A percentile compares a stretch with the other conserved stretches of the same genome.
Conservation (phyloP, 2,113 vertebrate genomes). For the Clarias batrachus region DNA sequence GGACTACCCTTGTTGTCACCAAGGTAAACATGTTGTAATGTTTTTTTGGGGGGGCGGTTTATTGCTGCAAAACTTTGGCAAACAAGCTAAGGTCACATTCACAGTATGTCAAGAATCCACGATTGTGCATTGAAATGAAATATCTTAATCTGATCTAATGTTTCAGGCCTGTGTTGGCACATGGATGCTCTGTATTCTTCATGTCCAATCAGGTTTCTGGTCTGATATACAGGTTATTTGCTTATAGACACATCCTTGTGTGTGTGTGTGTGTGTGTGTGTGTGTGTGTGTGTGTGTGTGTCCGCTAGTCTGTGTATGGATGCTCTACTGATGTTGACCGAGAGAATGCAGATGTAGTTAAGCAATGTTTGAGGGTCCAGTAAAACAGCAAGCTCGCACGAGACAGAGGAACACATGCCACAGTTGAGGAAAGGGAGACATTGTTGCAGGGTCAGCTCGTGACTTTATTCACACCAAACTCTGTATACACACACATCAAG, state of each 20-base stretch:
- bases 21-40: not conserved
- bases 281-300: not conserved
- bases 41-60: not conserved
- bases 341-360: not conserved
- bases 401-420: not conserved
- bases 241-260: not conserved
- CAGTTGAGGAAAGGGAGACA: slow-evolving; percentile 4
- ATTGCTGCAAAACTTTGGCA: not conserved
- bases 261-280: not conserved
- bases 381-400: not conserved
- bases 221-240: not conserved
- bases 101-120: not conserved
- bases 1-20: not conserved
- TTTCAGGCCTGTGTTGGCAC: not conserved
- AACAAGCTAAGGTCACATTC: not conserved
- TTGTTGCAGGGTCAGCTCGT: not conserved
- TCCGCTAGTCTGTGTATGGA: not conserved
- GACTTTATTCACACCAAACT: slow-evolving; percentile 20
- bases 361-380: not conserved
- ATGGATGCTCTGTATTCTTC: not conserved
- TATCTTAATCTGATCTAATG: not conserved
- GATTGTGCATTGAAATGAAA: not conserved
- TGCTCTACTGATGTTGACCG: not conserved
- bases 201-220: not conserved
- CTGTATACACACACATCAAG: slow-evolving; percentile 30